These are phyloP conservation scores for Synanthedon formicaeformis DNA, from an alignment of 2,888 invertebrate species.

Conservation along the genomic window DNA sequence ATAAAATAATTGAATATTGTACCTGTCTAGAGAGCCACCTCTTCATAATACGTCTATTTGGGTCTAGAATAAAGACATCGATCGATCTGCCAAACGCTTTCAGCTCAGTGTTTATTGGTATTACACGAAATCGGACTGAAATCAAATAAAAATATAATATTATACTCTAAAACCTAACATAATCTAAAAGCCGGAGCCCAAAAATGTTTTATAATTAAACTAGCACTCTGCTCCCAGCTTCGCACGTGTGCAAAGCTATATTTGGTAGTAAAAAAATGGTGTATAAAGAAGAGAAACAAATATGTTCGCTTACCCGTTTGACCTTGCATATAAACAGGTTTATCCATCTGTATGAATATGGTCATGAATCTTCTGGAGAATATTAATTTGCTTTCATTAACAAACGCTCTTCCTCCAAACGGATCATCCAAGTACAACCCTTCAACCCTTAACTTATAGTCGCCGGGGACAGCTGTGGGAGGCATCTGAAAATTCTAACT, in stretches of 20 bases:
- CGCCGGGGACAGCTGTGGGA: slow-evolving; percentile 82
- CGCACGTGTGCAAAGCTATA: no score
- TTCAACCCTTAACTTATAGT: slow-evolving; percentile 87
- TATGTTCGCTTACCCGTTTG: slow-evolving; percentile 76
- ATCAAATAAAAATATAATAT: slow-evolving; percentile 10
- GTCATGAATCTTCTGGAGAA: slow-evolving; percentile 95
- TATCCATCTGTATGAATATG: slow-evolving; percentile 94
- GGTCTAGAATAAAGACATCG: slow-evolving; percentile 93
- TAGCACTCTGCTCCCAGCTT: no score
- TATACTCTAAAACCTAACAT: no score
- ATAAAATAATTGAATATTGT: background rate
- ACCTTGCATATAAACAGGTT: slow-evolving; percentile 94
- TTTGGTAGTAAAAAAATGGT: no score
- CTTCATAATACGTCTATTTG: slow-evolving; percentile 87
- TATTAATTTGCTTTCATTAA: slow-evolving; percentile 85
- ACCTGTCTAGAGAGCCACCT: slow-evolving; percentile 93
- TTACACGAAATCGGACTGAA: slow-evolving; percentile 86
- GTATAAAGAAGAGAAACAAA: no score
- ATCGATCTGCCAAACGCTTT: slow-evolving; percentile 92
- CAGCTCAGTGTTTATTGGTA: slow-evolving; percentile 92
- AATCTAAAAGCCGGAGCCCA: background rate
- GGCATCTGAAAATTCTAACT: slow-evolving; percentile 73
- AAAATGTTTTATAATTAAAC: background rate
- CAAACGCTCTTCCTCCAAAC: slow-evolving; percentile 88
- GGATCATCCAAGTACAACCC: slow-evolving; percentile 82